Conservation (phyloP, 2,113 vertebrate genomes). For the Nothobranchius furzeri region DNA sequence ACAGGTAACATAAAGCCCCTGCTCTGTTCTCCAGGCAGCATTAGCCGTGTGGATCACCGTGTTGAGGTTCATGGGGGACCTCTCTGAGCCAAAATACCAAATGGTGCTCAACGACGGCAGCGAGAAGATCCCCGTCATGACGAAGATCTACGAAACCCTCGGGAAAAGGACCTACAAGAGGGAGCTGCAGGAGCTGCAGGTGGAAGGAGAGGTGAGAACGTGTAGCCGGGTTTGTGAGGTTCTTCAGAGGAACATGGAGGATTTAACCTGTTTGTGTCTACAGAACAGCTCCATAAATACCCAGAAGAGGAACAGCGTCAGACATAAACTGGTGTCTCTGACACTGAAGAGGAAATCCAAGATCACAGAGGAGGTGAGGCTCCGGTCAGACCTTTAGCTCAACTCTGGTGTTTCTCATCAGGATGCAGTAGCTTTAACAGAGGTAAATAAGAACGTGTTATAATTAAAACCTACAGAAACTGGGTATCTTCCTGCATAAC, state of each 20-base stretch:
- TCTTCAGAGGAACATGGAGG: neutral
- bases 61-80: slow-evolving; percentile 96
- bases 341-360: slow-evolving; percentile 99
- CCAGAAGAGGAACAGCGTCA: slow-evolving; percentile 93
- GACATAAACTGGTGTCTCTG: slow-evolving; percentile 95
- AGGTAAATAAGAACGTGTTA: too few relatives aligned
- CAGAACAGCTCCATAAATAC: slow-evolving; percentile 85
- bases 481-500: too few relatives aligned
- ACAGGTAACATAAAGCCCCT: neutral
- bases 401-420: too few relatives aligned
- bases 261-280: slow-evolving; percentile 7
- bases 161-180: slow-evolving; percentile 96
- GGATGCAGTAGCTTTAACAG: too few relatives aligned
- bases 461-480: too few relatives aligned
- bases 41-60: slow-evolving; percentile 97
- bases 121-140: slow-evolving; percentile 98
- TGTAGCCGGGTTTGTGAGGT: neutral
- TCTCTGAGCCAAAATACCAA: slow-evolving; percentile 93
- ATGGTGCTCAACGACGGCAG: slow-evolving; percentile 92
- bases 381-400: neutral
- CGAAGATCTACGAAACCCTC: slow-evolving; percentile 97
- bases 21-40: slow-evolving; percentile 80
- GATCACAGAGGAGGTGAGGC: slow-evolving; percentile 92
- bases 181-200: slow-evolving; percentile 93
- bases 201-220: slow-evolving; percentile 89